These are phyloP conservation scores for Lamellibrachia satsuma DNA, from an alignment of 2,888 invertebrate species.

Conservation along the genomic window DNA sequence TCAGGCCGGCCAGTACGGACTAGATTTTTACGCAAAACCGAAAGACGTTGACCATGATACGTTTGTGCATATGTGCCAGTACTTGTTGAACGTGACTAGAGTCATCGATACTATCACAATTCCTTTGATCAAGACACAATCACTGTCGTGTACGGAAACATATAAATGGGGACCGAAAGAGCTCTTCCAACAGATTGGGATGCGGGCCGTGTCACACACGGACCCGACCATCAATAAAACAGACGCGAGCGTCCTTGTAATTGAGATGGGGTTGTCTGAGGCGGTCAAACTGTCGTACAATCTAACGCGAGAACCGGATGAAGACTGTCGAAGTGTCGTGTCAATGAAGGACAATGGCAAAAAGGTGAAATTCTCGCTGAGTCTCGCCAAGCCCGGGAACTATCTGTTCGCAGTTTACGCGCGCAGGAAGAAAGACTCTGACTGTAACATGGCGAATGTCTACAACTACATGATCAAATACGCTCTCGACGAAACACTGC, in stretches of 20 bases:
- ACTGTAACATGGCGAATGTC: conserved; percentile 30
- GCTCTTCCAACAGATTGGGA: conserved; percentile 53
- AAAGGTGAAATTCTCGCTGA: conserved; percentile 41
- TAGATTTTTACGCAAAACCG: conserved; percentile 95
- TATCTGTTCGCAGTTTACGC: conserved; percentile 62
- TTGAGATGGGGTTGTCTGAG: conserved; percentile 57
- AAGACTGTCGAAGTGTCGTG: conserved; percentile 60
- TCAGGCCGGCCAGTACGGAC: conserved; percentile 89
- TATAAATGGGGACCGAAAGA: conserved; percentile 58
- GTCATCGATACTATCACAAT: conserved; percentile 59
- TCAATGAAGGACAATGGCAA: conserved; percentile 45
- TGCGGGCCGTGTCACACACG: conserved; percentile 53
- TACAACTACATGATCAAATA: neutral
- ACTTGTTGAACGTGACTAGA: conserved; percentile 81
- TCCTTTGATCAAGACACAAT: conserved; percentile 75
- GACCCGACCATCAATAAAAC: conserved; percentile 55
- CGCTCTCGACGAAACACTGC: neutral
- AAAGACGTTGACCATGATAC: conserved; percentile 63
- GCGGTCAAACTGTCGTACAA: conserved; percentile 55
- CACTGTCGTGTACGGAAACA: conserved; percentile 46
- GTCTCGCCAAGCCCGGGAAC: conserved; percentile 56
- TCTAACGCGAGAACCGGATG: conserved; percentile 61
- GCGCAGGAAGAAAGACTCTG: conserved; percentile 49
- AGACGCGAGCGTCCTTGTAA: conserved; percentile 45
- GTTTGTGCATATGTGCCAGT: conserved; percentile 98